These are phyloP conservation scores for Prolemur simus DNA, from an alignment of 2,113 vertebrate genomes.

Conservation along the genomic window DNA sequence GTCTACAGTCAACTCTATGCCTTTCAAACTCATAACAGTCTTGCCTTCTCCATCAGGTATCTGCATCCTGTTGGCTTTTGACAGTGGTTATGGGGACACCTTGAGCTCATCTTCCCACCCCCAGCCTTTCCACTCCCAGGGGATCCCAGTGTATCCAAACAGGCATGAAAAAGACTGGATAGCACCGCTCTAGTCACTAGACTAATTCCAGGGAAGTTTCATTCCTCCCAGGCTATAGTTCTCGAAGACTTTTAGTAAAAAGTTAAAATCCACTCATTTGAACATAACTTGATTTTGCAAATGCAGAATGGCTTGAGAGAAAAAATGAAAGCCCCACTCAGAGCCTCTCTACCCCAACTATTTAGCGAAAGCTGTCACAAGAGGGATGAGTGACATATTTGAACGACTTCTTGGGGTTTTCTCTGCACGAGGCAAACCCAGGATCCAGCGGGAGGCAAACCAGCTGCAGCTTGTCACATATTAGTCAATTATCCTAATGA, in stretches of 20 bases:
- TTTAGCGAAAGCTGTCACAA: slow-evolving; percentile 70
- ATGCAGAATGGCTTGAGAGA: slow-evolving; percentile 55
- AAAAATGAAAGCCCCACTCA: slow-evolving; percentile 67
- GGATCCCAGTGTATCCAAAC: neutral
- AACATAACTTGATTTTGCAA: slow-evolving; percentile 67
- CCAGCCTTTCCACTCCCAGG: neutral
- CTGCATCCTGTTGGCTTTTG: neutral
- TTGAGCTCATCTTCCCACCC: neutral
- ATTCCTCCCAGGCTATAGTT: neutral
- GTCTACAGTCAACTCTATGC: neutral
- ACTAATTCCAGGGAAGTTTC: neutral
- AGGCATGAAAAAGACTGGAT: neutral
- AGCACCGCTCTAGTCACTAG: neutral
- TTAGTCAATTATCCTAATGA: slow-evolving; percentile 78
- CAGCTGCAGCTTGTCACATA: slow-evolving; percentile 75
- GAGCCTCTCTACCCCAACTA: slow-evolving; percentile 72
- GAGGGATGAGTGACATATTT: slow-evolving; percentile 72
- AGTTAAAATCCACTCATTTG: slow-evolving; percentile 66
- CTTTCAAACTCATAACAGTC: neutral
- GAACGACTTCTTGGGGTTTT: slow-evolving; percentile 68
- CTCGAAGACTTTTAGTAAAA: slow-evolving; percentile 57
- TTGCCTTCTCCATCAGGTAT: neutral
- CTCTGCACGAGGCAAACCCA: slow-evolving; percentile 68
- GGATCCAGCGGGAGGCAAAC: slow-evolving; percentile 60
- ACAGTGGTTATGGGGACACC: neutral